Conservation (phyloP, 2,113 vertebrate species). For the Eretmochelys imbricata region DNA sequence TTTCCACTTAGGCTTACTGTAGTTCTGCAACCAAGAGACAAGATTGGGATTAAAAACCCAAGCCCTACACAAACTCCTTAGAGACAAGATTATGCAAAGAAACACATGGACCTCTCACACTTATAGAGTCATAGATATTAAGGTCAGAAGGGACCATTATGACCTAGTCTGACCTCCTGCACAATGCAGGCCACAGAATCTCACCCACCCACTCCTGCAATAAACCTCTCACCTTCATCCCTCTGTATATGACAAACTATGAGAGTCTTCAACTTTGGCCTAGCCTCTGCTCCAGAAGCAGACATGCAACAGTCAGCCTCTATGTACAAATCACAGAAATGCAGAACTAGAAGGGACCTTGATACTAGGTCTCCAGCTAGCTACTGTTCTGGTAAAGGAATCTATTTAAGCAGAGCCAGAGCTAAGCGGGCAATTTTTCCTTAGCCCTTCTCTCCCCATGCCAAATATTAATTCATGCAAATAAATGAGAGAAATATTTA, state of each 20-base stretch:
- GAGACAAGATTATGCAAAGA: neutral
- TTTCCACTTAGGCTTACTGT: neutral
- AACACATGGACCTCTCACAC: neutral
- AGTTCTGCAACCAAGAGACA: neutral
- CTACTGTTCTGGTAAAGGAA: neutral
- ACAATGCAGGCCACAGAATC: too few relatives aligned
- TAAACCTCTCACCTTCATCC: neutral
- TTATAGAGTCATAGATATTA: too few relatives aligned
- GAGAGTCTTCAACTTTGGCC: neutral
- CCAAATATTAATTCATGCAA: neutral
- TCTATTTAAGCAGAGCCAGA: neutral
- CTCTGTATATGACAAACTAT: neutral
- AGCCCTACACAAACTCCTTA: neutral
- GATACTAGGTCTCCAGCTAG: neutral
- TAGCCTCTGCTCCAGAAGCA: neutral
- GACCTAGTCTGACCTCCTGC: too few relatives aligned
- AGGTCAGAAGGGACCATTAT: too few relatives aligned
- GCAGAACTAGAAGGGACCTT: too few relatives aligned
- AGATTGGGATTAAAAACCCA: neutral
- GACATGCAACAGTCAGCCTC: neutral
- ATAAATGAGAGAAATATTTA: conserved; percentile 16
- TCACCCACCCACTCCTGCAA: too few relatives aligned
- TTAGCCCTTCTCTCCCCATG: neutral
- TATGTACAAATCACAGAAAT: neutral
- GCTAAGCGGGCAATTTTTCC: neutral